A percentile compares a stretch with the other conserved stretches of the same genome.
phyloP scores from a whole-genome alignment of 2,888 invertebrate genomes.

The Heteromurus nitidus region DNA sequence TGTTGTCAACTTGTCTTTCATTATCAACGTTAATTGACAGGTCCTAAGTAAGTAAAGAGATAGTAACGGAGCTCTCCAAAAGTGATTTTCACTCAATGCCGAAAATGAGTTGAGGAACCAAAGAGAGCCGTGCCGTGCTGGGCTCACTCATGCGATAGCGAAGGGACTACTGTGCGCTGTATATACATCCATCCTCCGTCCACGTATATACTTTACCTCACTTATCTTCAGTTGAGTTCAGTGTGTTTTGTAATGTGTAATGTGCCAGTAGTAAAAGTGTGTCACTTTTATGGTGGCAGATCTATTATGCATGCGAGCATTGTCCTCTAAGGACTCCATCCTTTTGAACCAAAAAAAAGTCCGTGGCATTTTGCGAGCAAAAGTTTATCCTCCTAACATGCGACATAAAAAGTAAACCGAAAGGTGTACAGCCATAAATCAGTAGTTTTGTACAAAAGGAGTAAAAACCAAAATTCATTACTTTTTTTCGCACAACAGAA shows the following conservation, averaged over 20 bases:
- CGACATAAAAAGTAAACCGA: no score
- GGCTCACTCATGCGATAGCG: background rate
- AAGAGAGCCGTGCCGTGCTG: slow-evolving; percentile 31
- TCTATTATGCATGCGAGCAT: background rate
- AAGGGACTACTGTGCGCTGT: no score
- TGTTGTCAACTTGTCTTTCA: slow-evolving; percentile 60
- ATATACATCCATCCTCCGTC: no score
- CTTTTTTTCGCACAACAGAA: slow-evolving; percentile 30
- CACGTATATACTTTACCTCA: no score
- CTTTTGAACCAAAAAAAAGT: no score
- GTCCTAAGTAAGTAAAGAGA: slow-evolving; percentile 36
- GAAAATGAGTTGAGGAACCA: slow-evolving; percentile 31
- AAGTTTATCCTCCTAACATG: no score
- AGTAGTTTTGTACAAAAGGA: slow-evolving; percentile 35
- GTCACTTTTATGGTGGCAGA: slow-evolving; percentile 52
- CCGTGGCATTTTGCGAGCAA: slow-evolving; percentile 8
- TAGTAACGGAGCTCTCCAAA: slow-evolving; percentile 28
- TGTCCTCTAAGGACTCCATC: no score
- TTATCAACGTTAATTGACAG: slow-evolving; percentile 55
- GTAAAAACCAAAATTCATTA: slow-evolving; percentile 42
- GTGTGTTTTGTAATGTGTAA: background rate
- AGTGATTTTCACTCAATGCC: slow-evolving; percentile 33
- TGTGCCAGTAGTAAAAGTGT: slow-evolving; percentile 50
- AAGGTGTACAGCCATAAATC: slow-evolving; percentile 47
- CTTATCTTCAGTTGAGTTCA: no score